phyloP scores from a whole-genome alignment of 2,888 invertebrate species.

The Tricholauxania praeusta region DNA sequence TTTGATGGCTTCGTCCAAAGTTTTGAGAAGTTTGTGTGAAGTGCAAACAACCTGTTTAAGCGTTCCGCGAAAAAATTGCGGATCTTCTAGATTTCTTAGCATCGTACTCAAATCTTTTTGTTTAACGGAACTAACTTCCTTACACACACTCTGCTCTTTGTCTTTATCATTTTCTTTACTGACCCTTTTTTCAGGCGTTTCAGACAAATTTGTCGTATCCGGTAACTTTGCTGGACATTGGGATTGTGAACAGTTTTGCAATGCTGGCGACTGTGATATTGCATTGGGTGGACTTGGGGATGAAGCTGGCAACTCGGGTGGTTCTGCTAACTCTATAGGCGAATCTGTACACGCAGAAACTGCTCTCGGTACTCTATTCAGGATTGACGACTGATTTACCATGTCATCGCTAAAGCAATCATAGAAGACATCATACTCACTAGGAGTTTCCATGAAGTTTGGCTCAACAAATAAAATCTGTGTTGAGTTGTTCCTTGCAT shows the following conservation, averaged over 20 bases:
- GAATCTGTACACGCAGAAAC: too few relatives aligned
- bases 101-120: neutral
- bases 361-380: neutral
- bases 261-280: neutral
- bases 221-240: neutral
- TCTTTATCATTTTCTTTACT: neutral
- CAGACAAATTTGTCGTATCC: neutral
- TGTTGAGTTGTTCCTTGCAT: conserved; percentile 32
- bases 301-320: too few relatives aligned
- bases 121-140: neutral
- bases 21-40: conserved; percentile 48
- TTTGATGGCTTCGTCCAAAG: conserved; percentile 47
- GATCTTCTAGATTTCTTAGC: conserved; percentile 43
- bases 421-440: conserved; percentile 53
- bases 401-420: conserved; percentile 52
- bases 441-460: conserved; percentile 46
- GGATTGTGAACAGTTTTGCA: too few relatives aligned
- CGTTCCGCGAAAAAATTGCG: conserved; percentile 41
- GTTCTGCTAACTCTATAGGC: too few relatives aligned
- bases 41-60: conserved; percentile 48
- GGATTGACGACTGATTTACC: conserved; percentile 5
- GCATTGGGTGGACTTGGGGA: too few relatives aligned
- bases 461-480: conserved; percentile 46
- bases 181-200: neutral
- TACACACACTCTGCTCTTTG: neutral